phyloP scores from a whole-genome alignment of 1,140 invertebrate species.

The Trichomalopsis sarcophagae region DNA sequence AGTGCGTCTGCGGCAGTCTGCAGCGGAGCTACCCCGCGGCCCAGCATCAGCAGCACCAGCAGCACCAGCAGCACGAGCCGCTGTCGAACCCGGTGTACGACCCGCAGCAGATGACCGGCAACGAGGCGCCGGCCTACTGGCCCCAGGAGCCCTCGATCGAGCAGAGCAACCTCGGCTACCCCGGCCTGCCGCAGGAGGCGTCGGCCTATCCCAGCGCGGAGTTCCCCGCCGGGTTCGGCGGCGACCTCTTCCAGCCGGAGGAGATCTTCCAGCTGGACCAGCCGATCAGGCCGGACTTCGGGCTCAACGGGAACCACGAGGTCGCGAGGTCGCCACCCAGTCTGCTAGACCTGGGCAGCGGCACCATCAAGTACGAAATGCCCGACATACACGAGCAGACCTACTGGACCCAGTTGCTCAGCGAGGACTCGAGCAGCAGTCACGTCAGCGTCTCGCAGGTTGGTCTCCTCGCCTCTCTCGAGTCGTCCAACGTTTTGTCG shows the following conservation, averaged over 20 bases:
- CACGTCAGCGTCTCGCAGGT: conserved; percentile 66
- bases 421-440: conserved; percentile 76
- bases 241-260: conserved; percentile 85
- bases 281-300: conserved; percentile 80
- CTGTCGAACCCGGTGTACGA: conserved; percentile 22
- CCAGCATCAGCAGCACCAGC: conserved; percentile 42
- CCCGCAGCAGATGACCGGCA: conserved; percentile 36
- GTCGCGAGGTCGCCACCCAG: conserved; percentile 80
- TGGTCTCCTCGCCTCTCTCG: background rate
- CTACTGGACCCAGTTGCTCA: conserved; percentile 68
- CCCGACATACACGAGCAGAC: conserved; percentile 66
- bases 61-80: background rate
- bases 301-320: conserved; percentile 71
- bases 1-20: conserved; percentile 75
- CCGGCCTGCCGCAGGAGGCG: conserved; percentile 63
- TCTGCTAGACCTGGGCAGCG: conserved; percentile 82
- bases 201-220: conserved; percentile 67
- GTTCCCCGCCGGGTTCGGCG: conserved; percentile 74
- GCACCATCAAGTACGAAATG: conserved; percentile 77
- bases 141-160: conserved; percentile 64
- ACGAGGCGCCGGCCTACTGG: conserved; percentile 63
- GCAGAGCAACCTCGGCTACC: conserved; percentile 61
- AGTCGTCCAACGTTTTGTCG: conserved; percentile 31
- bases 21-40: conserved; percentile 50
- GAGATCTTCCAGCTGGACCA: conserved; percentile 87